Conservation (phyloP, 1,140 invertebrate species). For the Neomicropteryx cornuta region DNA sequence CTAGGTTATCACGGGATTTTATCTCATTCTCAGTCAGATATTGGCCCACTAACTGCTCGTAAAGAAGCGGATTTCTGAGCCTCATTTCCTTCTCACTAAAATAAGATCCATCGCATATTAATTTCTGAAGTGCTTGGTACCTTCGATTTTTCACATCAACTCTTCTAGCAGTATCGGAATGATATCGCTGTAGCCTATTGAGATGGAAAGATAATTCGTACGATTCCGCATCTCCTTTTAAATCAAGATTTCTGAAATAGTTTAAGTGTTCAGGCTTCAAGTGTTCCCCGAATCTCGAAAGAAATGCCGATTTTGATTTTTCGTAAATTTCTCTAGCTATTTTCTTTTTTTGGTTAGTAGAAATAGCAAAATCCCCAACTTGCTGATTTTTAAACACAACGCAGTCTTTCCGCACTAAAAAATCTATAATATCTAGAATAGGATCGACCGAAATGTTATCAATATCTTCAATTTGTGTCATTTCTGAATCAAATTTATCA, state of each 20-base stretch:
- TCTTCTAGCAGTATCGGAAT: constrained; percentile 36
- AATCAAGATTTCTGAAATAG: constrained; percentile 46
- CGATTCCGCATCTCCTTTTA: constrained; percentile 26
- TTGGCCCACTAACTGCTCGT: constrained; percentile 78
- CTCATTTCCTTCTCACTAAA: constrained; percentile 91
- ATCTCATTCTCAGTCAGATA: constrained; percentile 71
- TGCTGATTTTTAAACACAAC: constrained; percentile 68
- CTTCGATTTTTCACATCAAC: constrained; percentile 68
- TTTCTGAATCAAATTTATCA: no score
- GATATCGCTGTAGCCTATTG: constrained; percentile 42
- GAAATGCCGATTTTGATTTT: constrained; percentile 54
- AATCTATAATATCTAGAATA: constrained; percentile 36
- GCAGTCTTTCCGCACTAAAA: constrained; percentile 30
- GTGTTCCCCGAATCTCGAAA: constrained; percentile 64
- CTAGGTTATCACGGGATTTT: constrained; percentile 45
- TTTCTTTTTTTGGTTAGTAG: constrained; percentile 50
- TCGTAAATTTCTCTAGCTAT: constrained; percentile 56
- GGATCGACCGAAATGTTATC: constrained; percentile 23
- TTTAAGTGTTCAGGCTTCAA: constrained; percentile 53
- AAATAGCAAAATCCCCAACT: constrained; percentile 60
- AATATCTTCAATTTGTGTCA: no score
- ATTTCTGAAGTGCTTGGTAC: constrained; percentile 66
- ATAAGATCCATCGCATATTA: constrained; percentile 65
- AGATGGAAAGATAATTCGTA: constrained; percentile 52
- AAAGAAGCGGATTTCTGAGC: constrained; percentile 77